Base-by-base conservation (phyloP, 2,888 invertebrate species). In the Melangyna quadrimaculata region DNA sequence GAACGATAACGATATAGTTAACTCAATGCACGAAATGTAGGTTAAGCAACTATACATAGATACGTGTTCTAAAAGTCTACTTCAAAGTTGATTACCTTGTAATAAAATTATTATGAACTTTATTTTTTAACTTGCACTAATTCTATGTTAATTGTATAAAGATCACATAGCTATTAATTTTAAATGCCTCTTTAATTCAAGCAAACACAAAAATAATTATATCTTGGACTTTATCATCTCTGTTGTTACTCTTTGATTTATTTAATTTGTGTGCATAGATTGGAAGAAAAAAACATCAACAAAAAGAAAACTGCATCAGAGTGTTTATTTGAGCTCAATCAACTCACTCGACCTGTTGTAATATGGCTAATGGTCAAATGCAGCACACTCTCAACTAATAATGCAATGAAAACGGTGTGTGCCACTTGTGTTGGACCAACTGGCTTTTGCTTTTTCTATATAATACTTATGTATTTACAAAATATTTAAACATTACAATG, bases 331-430 rank as follows among this genome's bases (percentile, higher is more conserved):
- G 63, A 43, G 77, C 53, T 24, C 55, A 51, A 55, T 55, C 43
- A 71, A 71, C 78, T 79, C 29, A 79, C 79, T 79, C 43, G 61
- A 79, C 79, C 59, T 79, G 79, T 79, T 69, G 74, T 40, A 32
- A 59, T n/a, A n/a, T 73, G 19, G 32, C 48, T 10, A 27, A 57
- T 59, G 59, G 51, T 61, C 59, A 32, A 55, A 70, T 74, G 53
- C 40, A 53, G 35, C 55, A 45, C 27, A 55, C 43, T 63, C 63
- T 48, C 22, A 35, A 63, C 71, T 63, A 29, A 51, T 70, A 48
- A 59, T 70, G 55, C 55, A 70, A 45, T 51, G 40, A 51, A 77
- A 65, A 77, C 57, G 45, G 70, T 77, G 22, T 71, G 45, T 65
- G 37, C 70, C 71, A 71, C 70, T 71, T 32, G 10, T 81, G 63